Conservation (phyloP, 2,888 invertebrate genomes). For the Orchesellides sinensis region DNA sequence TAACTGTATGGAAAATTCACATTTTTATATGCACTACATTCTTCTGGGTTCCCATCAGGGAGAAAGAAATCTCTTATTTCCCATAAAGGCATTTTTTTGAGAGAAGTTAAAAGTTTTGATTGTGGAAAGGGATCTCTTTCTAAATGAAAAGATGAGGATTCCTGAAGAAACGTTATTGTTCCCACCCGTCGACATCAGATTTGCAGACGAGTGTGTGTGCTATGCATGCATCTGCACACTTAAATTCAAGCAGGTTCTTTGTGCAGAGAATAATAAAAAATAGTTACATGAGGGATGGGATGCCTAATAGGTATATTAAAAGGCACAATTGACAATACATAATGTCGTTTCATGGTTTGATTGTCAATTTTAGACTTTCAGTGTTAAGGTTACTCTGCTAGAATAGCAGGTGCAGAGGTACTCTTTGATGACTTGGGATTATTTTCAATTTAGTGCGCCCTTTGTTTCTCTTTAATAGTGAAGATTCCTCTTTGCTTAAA, state of each 20-base stretch:
- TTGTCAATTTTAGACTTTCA: slow-evolving; percentile 53
- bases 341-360: slow-evolving; percentile 57
- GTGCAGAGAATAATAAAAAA: slow-evolving; percentile 2
- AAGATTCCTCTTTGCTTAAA: not conserved
- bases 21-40: not conserved
- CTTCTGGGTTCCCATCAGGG: not conserved
- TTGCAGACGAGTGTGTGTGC: not conserved
- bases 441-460: not conserved
- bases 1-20: slow-evolving; percentile 13
- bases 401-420: slow-evolving; percentile 8
- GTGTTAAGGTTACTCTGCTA: slow-evolving; percentile 39
- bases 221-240: not conserved
- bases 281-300: slow-evolving; percentile 6
- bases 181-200: slow-evolving; percentile 10
- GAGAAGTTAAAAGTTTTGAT: not conserved
- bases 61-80: not conserved
- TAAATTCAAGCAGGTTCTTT: slow-evolving; percentile 22
- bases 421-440: not conserved
- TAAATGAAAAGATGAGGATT: not conserved
- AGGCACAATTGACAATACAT: slow-evolving; percentile 53
- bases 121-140: not conserved
- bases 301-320: slow-evolving; percentile 3
- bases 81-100: not conserved
- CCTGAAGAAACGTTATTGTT: slow-evolving; percentile 18
- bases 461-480: too few species aligned